Percentiles rank a stretch among this genome's conserved stretches.
Conservation (phyloP, 2,113 vertebrate species). For the Podarcis muralis region DNA sequence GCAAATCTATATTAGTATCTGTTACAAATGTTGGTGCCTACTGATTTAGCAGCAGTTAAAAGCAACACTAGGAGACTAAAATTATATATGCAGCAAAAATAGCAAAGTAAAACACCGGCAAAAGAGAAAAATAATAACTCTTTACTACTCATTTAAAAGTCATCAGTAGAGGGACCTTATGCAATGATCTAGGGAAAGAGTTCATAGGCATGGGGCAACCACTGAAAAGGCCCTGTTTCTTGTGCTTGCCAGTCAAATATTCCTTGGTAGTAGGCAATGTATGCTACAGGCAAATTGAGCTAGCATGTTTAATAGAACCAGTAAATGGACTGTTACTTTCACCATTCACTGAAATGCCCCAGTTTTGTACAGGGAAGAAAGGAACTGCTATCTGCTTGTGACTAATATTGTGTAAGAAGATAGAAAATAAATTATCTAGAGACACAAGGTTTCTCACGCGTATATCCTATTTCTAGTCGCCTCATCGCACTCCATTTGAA, state of each 20-base stretch:
- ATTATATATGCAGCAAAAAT: no score
- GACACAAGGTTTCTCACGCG: background rate
- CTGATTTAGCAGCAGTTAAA: no score
- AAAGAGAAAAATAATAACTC: background rate
- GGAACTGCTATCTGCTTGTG: background rate
- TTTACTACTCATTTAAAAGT: background rate
- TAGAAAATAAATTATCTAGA: background rate
- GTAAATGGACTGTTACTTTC: background rate
- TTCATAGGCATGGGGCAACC: background rate
- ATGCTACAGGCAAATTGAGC: no score
- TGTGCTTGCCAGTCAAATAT: background rate
- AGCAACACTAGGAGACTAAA: no score
- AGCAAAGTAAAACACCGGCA: no score
- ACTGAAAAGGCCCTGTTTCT: background rate
- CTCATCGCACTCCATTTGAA: background rate
- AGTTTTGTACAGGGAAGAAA: background rate
- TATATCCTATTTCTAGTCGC: background rate
- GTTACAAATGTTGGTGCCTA: no score
- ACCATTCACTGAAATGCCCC: background rate
- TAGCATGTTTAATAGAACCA: background rate
- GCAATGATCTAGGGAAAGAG: background rate
- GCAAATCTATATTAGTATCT: background rate
- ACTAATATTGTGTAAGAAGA: background rate
- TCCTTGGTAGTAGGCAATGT: background rate
- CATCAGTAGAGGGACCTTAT: background rate